Percentiles rank a stretch among this genome's conserved stretches.
Evolutionary conservation across 1,140 invertebrate species (phyloP).

Genomic region (Tachypleus tridentatus): DNA sequence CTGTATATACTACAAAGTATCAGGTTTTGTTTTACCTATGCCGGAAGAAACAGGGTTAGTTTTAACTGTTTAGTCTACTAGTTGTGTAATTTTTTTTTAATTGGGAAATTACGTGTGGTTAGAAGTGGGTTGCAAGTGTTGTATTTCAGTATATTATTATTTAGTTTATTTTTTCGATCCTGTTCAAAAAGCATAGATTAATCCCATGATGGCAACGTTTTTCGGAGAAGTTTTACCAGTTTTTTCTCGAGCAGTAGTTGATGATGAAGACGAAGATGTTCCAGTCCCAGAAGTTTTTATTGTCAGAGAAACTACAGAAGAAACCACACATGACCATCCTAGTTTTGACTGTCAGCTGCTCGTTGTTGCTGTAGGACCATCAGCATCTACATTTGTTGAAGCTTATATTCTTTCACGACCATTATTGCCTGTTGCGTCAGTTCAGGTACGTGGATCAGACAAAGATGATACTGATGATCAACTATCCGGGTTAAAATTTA

Average conservation of each 20-base stretch:
- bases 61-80: no score
- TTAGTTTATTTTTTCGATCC: no score
- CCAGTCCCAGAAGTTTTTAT: neutral
- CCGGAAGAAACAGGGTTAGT: no score
- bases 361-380: neutral
- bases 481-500: neutral
- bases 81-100: no score
- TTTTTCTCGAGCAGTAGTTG: neutral
- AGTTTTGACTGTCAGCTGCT: neutral
- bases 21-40: no score
- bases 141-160: no score
- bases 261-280: conserved; percentile 1
- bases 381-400: neutral
- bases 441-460: neutral
- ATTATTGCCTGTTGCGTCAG: neutral
- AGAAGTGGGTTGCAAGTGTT: no score
- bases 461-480: neutral
- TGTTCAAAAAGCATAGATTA: no score
- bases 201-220: neutral
- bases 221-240: conserved; percentile 5
- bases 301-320: neutral
- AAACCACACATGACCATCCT: neutral
- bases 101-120: no score
- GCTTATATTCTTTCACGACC: neutral
- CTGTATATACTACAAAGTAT: no score